These are phyloP conservation scores for Aphelocoma californica DNA, from an alignment of 2,797 vertebrate species.

Conservation along the genomic window DNA sequence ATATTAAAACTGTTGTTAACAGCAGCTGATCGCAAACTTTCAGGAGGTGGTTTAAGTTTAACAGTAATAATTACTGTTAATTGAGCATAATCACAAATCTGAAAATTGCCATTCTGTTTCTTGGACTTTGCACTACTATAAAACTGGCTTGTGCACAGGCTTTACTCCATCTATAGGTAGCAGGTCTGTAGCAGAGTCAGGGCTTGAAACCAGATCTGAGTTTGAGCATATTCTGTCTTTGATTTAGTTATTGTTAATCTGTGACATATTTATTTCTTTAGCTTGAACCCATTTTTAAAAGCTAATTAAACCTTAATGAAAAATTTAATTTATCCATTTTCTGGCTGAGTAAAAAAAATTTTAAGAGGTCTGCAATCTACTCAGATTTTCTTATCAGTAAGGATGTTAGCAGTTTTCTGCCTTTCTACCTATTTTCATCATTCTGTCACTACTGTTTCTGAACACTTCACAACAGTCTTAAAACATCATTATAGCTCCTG, in stretches of 20 bases:
- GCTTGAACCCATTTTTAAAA: neutral
- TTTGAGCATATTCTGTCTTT: neutral
- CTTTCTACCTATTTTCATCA: neutral
- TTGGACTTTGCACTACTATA: neutral
- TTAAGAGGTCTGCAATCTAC: neutral
- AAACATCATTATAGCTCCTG: neutral
- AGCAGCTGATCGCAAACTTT: neutral
- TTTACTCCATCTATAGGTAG: neutral
- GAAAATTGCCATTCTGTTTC: neutral
- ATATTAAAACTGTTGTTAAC: neutral
- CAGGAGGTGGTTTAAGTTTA: neutral
- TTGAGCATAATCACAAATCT: constrained; percentile 2
- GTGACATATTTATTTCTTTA: neutral
- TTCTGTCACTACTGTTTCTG: neutral
- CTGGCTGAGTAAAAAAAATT: neutral
- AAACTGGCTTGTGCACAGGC: neutral
- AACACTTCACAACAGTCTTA: neutral
- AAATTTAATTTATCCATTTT: neutral
- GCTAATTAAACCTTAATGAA: neutral
- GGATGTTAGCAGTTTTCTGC: neutral
- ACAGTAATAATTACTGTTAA: neutral
- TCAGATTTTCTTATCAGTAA: neutral
- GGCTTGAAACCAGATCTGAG: neutral
- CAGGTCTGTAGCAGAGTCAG: neutral
- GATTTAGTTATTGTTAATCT: neutral